Conservation (phyloP, 2,888 invertebrate species). For the Cosmia pyralina region DNA sequence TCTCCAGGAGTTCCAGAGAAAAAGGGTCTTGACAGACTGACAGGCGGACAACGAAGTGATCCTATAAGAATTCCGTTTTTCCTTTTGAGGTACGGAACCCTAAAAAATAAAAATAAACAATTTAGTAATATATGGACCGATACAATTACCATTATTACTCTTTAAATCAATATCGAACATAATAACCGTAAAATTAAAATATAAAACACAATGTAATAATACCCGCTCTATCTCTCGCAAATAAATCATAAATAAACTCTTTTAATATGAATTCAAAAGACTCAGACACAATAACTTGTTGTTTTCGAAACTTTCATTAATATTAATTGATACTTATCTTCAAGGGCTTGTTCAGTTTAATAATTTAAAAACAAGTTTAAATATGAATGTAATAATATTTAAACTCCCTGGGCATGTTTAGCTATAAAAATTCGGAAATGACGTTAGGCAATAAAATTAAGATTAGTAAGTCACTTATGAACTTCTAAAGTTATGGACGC, state of each 20-base stretch:
- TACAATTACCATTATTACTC: not conserved
- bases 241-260: slow-evolving; percentile 2
- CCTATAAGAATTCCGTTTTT: too few species aligned
- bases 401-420: not conserved
- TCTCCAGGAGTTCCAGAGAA: too few species aligned
- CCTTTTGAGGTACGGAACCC: too few species aligned
- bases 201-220: slow-evolving; percentile 1
- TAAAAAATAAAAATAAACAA: too few species aligned
- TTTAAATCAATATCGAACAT: not conserved
- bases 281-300: not conserved
- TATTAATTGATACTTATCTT: slow-evolving; percentile 15
- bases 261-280: slow-evolving; percentile 5
- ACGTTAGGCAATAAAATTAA: not conserved
- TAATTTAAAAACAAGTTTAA: slow-evolving; percentile 9
- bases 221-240: not conserved
- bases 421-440: not conserved
- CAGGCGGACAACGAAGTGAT: too few species aligned
- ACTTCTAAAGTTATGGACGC: not conserved
- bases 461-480: not conserved
- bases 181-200: slow-evolving; percentile 8
- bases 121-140: not conserved
- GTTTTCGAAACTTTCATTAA: slow-evolving; percentile 1
- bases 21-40: too few species aligned
- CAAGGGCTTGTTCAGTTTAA: slow-evolving; percentile 1
- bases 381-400: not conserved